Base-by-base conservation (phyloP, 1,140 invertebrate species). In the Harlomillsia oculata region DNA sequence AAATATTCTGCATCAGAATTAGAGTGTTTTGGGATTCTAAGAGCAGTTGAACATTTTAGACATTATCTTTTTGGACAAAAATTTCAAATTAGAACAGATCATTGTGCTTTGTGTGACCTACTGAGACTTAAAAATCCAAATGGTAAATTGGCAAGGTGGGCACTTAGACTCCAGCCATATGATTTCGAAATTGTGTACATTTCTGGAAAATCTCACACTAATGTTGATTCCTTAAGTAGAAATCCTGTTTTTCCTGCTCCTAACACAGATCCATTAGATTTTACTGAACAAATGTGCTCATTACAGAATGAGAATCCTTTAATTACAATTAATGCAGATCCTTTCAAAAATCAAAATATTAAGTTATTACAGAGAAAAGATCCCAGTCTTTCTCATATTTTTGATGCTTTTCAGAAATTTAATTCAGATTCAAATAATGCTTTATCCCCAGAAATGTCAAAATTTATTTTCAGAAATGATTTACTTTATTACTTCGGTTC, bases 41-140 rank as follows among this genome's bases (percentile, higher is more conserved):
- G 67, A 63, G 67, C 68, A 4, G 53, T 70, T 36, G 62, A 71
- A 49, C 67, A 71, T 23, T 74, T 74, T 53, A 51, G 67, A 20
- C 56, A 60, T 3, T 75, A 71, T 60, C n/a, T 72, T 34, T 36
- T 56, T 14, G 28, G 48, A 18, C 43, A n/a, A 26, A 18, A 8
- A 3, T 79, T 78, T 57, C 72, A 59, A 18, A 67, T 79, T 0
- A 41, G 71, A 4, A 78, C 74, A 1, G 75, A 79, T 59, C 73
- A 79, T 61, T 65, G 67, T 62, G 69, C 73, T 0, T 53, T 78
- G 4, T 58, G 61, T 26, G 76, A 70, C 68, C 62, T 78, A 5
- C 53, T 68, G 21, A 66, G 67, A 5, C 21, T 25, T 2, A 58
- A 58, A 32, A 20, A 49, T 3, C 25, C 50, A 11, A 36, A 28